Base-by-base conservation (phyloP, 2,113 vertebrate genomes). In the Sceloporus tristichus region DNA sequence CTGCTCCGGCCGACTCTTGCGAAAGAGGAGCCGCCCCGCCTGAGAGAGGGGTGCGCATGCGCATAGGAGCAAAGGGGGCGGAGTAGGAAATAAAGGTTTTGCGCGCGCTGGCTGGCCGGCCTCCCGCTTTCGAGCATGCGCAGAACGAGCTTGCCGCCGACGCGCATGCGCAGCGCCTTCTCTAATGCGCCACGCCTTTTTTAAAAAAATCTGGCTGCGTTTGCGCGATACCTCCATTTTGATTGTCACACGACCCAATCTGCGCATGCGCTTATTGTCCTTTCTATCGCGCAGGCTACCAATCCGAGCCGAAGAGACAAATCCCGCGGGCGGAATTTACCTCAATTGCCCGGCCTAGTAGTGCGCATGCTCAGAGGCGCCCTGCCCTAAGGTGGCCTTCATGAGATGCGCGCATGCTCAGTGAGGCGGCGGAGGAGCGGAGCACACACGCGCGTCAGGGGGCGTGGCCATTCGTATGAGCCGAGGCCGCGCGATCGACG, bases 21-120 rank as follows among this genome's bases (percentile, higher is more conserved):
- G 71, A 82, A 83, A 88, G 56, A 53, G 54, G 40, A n/a, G 10
- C 40, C 8, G 73, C 79, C 79, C 71, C 86, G 59, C 56, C 71
- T 34, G 14, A 21, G 68, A 25, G 48, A 0, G 59, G 59, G 13
- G 4, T 62, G 59, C 3, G 59, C 59, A 62, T 62, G 59, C 59
- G 59, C 59, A 18, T 62, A 4, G 11, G 38, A 48, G 82, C 18
- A 27, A 8, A 66, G 9, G 21, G 21, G 68, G 19, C 13, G 70
- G 8, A 5, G 54, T 21, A 4, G 48, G 5, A 65, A 65, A 21
- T 65, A 65, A 6, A 5, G 16, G 62, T 5, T 11, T 14, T 68
- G 79, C 86, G 42, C 23, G 86, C 86, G 54, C 78, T 0, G 2
- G 54, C 78, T 0, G 2, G 4, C 0, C 40, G 62, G 48, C 48